Conservation (phyloP, 1,140 invertebrate genomes). For the Melipona quadrifasciata region DNA sequence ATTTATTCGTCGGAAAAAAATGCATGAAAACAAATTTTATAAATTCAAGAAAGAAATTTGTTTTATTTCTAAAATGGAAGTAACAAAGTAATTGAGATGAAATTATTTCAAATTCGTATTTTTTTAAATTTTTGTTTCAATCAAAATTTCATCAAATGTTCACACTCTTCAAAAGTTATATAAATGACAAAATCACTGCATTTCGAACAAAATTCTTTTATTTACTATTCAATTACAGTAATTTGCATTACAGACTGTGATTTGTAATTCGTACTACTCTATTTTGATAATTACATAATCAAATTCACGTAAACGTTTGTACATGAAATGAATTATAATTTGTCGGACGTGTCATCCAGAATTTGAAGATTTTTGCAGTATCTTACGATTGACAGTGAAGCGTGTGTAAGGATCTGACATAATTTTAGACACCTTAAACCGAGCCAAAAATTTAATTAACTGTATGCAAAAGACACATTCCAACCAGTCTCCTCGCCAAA, state of each 20-base stretch:
- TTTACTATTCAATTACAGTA: not conserved
- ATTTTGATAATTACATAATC: not conserved
- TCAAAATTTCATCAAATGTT: no score
- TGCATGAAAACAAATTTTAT: no score
- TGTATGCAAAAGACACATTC: not conserved
- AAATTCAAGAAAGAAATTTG: no score
- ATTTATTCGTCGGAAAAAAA: no score
- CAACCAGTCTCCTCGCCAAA: not conserved
- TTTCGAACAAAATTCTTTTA: not conserved
- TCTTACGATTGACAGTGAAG: not conserved
- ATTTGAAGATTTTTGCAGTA: not conserved
- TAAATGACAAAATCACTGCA: not conserved
- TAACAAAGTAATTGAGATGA: no score
- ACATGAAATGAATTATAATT: not conserved
- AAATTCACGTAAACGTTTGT: not conserved
- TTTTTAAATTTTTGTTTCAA: no score
- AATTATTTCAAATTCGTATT: no score
- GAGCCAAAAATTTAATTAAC: not conserved
- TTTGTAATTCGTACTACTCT: no score
- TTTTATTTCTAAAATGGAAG: no score
- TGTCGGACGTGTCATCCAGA: no score
- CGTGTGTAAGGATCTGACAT: not conserved
- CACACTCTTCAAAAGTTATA: no score
- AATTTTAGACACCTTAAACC: not conserved
- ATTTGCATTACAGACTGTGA: no score